phyloP scores from a whole-genome alignment of 2,113 vertebrate genomes.

The Thymallus thymallus region DNA sequence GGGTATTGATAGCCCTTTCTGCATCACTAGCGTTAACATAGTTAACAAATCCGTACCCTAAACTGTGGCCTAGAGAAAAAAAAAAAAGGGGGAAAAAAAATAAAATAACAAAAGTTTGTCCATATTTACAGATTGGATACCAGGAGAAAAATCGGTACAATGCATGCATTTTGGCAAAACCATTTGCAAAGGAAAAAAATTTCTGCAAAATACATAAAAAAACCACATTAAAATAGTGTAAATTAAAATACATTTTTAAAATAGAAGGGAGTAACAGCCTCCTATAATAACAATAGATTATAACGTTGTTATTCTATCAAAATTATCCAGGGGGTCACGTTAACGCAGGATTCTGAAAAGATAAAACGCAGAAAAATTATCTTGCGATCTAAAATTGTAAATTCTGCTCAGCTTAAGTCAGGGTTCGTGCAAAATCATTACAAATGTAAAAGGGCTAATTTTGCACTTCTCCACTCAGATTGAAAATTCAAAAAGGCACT shows the following conservation, averaged over 20 bases:
- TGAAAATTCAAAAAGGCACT: too few species aligned
- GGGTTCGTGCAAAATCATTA: too few species aligned
- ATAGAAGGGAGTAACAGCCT: not conserved
- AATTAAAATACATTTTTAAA: not conserved
- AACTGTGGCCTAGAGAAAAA: conserved; percentile 87
- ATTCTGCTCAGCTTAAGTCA: too few species aligned
- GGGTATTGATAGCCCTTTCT: conserved; percentile 98
- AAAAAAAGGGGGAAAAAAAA: conserved; percentile 70
- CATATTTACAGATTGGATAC: conserved; percentile 31
- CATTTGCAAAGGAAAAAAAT: conserved; percentile 16
- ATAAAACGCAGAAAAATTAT: too few species aligned
- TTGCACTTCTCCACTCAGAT: too few species aligned
- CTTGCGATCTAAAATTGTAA: too few species aligned
- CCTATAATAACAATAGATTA: not conserved
- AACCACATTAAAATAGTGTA: not conserved
- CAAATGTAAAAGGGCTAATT: too few species aligned
- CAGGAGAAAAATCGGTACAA: conserved; percentile 24
- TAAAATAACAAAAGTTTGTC: conserved; percentile 59
- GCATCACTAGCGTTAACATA: conserved; percentile 97
- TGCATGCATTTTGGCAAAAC: conserved; percentile 20
- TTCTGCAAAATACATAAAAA: not conserved
- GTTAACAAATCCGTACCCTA: conserved; percentile 99
- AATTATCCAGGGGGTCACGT: too few species aligned
- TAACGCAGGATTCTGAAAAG: too few species aligned
- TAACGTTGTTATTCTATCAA: not conserved